These are phyloP conservation scores for Calcarius ornatus DNA, from an alignment of 2,113 vertebrate genomes.

Conservation along the genomic window DNA sequence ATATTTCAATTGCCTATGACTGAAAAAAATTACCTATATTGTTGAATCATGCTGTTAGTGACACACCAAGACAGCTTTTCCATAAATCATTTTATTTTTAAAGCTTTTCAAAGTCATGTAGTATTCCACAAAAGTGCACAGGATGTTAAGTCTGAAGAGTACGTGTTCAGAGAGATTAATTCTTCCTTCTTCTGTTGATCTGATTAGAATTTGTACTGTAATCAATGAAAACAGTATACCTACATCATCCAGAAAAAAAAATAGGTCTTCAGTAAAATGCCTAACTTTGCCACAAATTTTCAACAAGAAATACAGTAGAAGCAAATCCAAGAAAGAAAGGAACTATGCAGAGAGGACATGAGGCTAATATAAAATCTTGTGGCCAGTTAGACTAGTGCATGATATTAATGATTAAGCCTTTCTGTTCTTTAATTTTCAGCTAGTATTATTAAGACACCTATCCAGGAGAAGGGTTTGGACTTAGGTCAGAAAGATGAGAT, in stretches of 20 bases:
- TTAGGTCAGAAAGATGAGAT: conserved; percentile 31
- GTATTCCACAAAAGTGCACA: background rate
- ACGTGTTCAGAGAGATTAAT: background rate
- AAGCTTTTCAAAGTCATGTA: background rate
- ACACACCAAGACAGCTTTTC: background rate
- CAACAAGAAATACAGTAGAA: background rate
- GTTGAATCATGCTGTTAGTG: background rate
- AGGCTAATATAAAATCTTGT: background rate
- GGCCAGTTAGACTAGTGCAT: background rate
- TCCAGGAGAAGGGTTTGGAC: conserved; percentile 32
- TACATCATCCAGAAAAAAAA: background rate
- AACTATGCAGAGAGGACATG: background rate
- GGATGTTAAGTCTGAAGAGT: background rate
- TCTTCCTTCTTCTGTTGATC: background rate
- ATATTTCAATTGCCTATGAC: background rate
- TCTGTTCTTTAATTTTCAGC: conserved; percentile 10
- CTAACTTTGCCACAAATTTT: background rate
- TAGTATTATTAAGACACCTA: conserved; percentile 10
- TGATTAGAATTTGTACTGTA: background rate
- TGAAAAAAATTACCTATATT: background rate
- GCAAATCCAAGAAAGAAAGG: background rate
- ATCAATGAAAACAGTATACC: background rate
- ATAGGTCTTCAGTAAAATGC: background rate
- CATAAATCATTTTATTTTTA: background rate
- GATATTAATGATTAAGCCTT: background rate